Evolutionary conservation across 2,888 invertebrate species (phyloP).

Genomic region (Lymantria dispar): DNA sequence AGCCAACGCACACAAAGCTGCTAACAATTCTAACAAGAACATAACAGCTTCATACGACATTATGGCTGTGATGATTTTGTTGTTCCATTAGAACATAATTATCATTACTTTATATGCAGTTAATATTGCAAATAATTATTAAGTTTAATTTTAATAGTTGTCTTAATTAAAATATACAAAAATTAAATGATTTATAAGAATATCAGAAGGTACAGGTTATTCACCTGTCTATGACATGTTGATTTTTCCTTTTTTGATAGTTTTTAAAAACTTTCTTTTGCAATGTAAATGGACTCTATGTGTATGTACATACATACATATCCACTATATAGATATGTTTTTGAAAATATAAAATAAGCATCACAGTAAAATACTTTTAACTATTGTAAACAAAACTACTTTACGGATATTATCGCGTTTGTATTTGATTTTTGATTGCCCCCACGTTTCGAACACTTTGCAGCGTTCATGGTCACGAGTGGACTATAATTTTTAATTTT

Average conservation of each 20-base stretch:
- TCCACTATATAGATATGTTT: too few relatives aligned
- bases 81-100: constrained; percentile 16
- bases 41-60: constrained; percentile 64
- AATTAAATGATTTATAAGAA: neutral
- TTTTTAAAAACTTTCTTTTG: constrained; percentile 1
- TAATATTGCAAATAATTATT: too few relatives aligned
- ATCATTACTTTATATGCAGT: neutral
- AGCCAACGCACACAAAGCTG: constrained; percentile 69
- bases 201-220: constrained; percentile 6
- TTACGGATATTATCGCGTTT: too few relatives aligned
- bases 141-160: neutral
- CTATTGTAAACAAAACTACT: too few relatives aligned
- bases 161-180: neutral
- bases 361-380: too few relatives aligned
- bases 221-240: constrained; percentile 19
- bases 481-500: too few relatives aligned
- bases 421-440: too few relatives aligned
- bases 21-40: constrained; percentile 64
- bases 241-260: constrained; percentile 8
- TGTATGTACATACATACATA: too few relatives aligned
- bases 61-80: constrained; percentile 3
- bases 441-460: too few relatives aligned
- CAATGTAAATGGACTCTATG: too few relatives aligned
- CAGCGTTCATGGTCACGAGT: too few relatives aligned
- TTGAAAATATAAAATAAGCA: too few relatives aligned